Base-by-base conservation (phyloP, 2,888 invertebrate genomes). In the Phaonia tiefii region DNA sequence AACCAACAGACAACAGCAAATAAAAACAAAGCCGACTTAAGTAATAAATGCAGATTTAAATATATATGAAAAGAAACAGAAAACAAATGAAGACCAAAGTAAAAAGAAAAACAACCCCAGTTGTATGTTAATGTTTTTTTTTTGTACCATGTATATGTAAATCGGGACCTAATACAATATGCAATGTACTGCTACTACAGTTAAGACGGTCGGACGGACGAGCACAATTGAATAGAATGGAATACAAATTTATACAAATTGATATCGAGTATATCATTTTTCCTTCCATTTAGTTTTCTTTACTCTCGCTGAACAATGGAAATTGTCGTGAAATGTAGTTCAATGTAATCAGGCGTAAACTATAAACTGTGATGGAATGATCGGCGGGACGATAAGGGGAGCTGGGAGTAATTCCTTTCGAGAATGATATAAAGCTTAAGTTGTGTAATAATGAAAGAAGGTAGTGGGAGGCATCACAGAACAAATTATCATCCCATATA, bases 11-110 rank as follows among this genome's bases (percentile, higher is more conserved):
- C 42, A 63, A 42, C 63, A 63, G 63, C 63, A 63, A 63, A 63
- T 63, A 63, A 63, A 63, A 63, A 63, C 37, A 60, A 60, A 60
- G 31, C 58, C 60, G 17, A 39, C 60, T 60, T 39, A 60, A 60
- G 63, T 63, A 63, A 63, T 63, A 63, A 63, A 63, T 63, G 63
- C 42, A 39, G 63, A 63, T 63, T 63, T 63, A 63, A 63, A 63
- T 63, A 42, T 31, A 31, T n/a, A n/a, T n/a, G n/a, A n/a, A n/a
- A n/a, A n/a, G n/a, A n/a, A n/a, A 51, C 3, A 31, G 3, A 31
- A 31, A 31, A 31, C 8, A 31, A 51, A 22, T 1, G 51, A 51
- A 8, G 44, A 2, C 3, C 31, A 31, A n/a, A n/a, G n/a, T n/a
- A n/a, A n/a, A n/a, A 31, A 31, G 31, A 31, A n/a, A n/a, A 31